Percentiles rank a stretch among this genome's conserved stretches.
These are phyloP conservation scores for Siniperca obscura DNA, from an alignment of 2,797 vertebrate genomes.

Conservation along the genomic window DNA sequence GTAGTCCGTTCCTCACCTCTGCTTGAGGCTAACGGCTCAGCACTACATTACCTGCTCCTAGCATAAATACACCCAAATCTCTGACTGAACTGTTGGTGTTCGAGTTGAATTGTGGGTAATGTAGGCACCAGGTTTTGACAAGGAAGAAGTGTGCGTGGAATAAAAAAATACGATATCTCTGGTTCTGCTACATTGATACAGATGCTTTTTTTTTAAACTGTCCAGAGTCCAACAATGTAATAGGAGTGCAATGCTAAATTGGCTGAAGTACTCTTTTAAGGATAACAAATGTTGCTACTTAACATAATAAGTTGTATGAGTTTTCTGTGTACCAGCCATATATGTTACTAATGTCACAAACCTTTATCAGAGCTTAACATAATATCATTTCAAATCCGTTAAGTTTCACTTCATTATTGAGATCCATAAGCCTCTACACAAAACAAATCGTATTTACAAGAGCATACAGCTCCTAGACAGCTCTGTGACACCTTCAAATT, in stretches of 20 bases:
- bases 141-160: background rate
- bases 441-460: background rate
- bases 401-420: background rate
- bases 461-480: background rate
- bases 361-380: slow-evolving; percentile 1
- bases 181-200: background rate
- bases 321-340: background rate
- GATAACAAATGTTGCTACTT: background rate
- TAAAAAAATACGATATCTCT: background rate
- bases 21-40: background rate
- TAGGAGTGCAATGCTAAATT: background rate
- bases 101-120: background rate
- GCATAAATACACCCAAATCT: background rate
- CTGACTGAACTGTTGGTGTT: background rate
- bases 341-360: background rate
- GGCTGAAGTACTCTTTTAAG: background rate
- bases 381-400: background rate
- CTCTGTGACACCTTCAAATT: background rate
- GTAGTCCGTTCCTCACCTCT: background rate
- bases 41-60: background rate
- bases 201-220: background rate
- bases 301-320: background rate
- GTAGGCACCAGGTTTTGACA: background rate
- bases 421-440: background rate
- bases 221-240: background rate